Conservation (phyloP, 2,797 vertebrate genomes). For the Rhinichthys osculus region DNA sequence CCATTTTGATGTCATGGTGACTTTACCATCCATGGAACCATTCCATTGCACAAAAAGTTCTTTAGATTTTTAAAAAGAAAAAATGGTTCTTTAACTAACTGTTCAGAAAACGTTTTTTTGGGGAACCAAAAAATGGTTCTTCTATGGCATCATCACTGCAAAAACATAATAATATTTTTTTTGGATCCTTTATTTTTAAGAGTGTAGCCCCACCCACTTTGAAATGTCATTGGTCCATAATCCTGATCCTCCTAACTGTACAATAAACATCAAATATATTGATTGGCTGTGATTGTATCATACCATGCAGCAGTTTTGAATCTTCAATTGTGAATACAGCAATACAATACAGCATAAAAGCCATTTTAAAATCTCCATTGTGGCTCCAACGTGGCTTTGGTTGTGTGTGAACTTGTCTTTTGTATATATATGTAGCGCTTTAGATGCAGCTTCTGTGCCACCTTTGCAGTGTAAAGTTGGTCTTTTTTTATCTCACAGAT, state of each 20-base stretch:
- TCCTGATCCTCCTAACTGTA: background rate
- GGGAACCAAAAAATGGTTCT: too few species aligned
- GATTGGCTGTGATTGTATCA: background rate
- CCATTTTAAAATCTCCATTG: background rate
- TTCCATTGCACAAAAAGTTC: background rate
- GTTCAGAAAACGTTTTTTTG: background rate
- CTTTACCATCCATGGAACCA: background rate
- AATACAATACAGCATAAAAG: background rate
- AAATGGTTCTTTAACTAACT: background rate
- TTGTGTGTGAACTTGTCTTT: conserved; percentile 3
- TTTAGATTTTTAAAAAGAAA: background rate
- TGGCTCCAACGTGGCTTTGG: background rate
- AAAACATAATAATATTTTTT: too few species aligned
- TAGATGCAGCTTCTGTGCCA: background rate
- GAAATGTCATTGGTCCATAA: background rate
- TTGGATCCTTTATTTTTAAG: conserved; percentile 7
- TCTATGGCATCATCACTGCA: background rate
- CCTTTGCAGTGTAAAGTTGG: background rate
- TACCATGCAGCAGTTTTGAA: background rate
- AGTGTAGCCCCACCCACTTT: background rate
- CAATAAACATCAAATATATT: background rate
- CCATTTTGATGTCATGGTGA: too few species aligned
- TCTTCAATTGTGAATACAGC: background rate
- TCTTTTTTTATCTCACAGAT: background rate
- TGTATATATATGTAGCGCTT: background rate